These are phyloP conservation scores for Lutjanus argentimaculatus DNA, from an alignment of 2,797 vertebrate genomes.

Conservation along the genomic window DNA sequence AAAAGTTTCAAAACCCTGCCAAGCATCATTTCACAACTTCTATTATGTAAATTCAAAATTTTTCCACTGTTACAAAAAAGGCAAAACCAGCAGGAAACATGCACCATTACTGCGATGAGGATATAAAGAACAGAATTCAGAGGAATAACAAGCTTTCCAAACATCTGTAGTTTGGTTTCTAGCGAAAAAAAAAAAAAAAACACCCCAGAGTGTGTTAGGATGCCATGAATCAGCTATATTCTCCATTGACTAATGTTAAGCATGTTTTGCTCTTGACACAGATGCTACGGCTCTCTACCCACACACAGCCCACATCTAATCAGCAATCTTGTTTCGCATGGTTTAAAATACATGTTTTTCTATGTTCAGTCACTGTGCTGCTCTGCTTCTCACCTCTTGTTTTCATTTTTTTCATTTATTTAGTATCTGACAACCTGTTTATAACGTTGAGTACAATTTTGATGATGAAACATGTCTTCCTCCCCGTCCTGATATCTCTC, in stretches of 20 bases:
- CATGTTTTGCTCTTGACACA: not conserved
- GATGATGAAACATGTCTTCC: too few relatives aligned
- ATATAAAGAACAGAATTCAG: not conserved
- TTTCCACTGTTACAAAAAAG: constrained; percentile 16
- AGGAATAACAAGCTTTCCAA: constrained; percentile 13
- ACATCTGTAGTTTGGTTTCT: constrained; percentile 24
- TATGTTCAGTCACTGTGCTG: not conserved
- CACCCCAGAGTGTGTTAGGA: constrained; percentile 13
- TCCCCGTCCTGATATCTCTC: too few relatives aligned
- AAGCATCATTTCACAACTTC: constrained; percentile 50
- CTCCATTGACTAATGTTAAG: not conserved
- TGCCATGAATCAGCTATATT: not conserved
- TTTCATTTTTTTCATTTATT: not conserved
- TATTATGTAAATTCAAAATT: constrained; percentile 22
- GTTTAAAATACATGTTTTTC: not conserved
- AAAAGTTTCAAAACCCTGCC: constrained; percentile 37
- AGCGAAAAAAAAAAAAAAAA: not conserved
- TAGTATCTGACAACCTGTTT: not conserved
- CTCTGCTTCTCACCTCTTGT: not conserved
- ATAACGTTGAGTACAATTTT: too few relatives aligned
- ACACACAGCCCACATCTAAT: not conserved
- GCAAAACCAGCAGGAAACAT: constrained; percentile 3
- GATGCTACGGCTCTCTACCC: not conserved
- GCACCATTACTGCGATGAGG: not conserved
- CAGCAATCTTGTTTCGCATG: not conserved